phyloP scores from a whole-genome alignment of 1,140 invertebrate species.

The Tachypleus tridentatus region DNA sequence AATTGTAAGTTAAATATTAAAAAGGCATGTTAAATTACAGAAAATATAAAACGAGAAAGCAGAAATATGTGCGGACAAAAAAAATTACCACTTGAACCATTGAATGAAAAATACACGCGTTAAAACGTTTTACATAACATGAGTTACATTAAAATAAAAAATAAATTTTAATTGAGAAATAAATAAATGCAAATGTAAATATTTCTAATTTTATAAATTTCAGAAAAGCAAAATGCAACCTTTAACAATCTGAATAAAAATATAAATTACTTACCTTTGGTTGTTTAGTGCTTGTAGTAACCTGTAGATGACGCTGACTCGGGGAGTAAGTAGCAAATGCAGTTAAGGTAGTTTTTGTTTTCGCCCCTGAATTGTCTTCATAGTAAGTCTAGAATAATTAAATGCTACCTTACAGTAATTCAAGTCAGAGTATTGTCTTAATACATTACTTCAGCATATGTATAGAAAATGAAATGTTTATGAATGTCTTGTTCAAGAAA shows the following conservation, averaged over 20 bases:
- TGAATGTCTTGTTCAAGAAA: too few species aligned
- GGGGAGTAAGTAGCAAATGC: conserved; percentile 69
- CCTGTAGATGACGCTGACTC: conserved; percentile 67
- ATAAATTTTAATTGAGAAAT: conserved; percentile 6
- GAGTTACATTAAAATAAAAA: neutral
- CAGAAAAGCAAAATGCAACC: neutral
- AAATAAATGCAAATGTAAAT: neutral
- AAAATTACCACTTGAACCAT: too few species aligned
- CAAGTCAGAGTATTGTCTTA: too few species aligned
- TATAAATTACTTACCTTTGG: conserved; percentile 49
- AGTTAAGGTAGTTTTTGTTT: conserved; percentile 42
- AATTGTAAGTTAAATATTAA: too few species aligned
- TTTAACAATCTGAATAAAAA: neutral
- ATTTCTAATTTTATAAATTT: neutral
- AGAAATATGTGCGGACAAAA: too few species aligned
- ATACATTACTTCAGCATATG: too few species aligned
- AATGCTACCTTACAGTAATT: too few species aligned
- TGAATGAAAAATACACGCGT: too few species aligned
- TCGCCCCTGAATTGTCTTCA: conserved; percentile 39
- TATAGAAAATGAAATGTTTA: too few species aligned
- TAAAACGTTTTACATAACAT: too few species aligned
- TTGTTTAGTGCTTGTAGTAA: conserved; percentile 69
- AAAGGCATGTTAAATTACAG: too few species aligned
- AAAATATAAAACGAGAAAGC: too few species aligned
- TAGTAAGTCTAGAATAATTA: conserved; percentile 43